Evolutionary conservation across 2,113 vertebrate genomes (phyloP).

Genomic region (Pitta sordida): DNA sequence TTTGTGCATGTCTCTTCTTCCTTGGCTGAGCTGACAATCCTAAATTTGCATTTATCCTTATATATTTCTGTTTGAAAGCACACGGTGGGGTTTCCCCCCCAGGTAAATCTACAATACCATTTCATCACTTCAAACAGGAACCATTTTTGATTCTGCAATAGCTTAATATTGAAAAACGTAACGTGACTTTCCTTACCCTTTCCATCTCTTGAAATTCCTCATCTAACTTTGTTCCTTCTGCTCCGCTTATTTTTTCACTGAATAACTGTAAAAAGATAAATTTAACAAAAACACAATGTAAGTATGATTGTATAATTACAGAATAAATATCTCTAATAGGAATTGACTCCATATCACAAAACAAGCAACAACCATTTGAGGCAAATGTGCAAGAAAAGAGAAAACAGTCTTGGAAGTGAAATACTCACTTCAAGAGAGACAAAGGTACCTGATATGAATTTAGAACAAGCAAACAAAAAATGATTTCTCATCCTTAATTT

Average conservation of each 20-base stretch:
- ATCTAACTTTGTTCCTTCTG: slow-evolving; percentile 91
- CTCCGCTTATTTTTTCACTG: slow-evolving; percentile 93
- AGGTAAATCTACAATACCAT: neutral
- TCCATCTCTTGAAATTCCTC: slow-evolving; percentile 95
- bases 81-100: neutral
- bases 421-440: neutral
- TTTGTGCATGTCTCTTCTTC: neutral
- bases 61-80: neutral
- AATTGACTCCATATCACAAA: neutral
- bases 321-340: neutral
- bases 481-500: neutral
- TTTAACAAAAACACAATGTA: neutral
- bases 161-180: neutral
- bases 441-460: neutral
- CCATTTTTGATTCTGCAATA: neutral
- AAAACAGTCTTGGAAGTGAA: neutral
- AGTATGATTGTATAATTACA: neutral
- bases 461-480: neutral
- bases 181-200: slow-evolving; percentile 77
- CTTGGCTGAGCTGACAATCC: neutral
- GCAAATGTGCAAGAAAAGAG: neutral
- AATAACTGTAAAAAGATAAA: slow-evolving; percentile 77
- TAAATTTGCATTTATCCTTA: neutral
- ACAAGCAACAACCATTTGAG: neutral
- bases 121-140: neutral